A percentile compares a stretch with the other conserved stretches of the same genome.
Evolutionary conservation across 23 tunicate genomes (phyloP).

Genomic region (Trididemnum clinides): DNA sequence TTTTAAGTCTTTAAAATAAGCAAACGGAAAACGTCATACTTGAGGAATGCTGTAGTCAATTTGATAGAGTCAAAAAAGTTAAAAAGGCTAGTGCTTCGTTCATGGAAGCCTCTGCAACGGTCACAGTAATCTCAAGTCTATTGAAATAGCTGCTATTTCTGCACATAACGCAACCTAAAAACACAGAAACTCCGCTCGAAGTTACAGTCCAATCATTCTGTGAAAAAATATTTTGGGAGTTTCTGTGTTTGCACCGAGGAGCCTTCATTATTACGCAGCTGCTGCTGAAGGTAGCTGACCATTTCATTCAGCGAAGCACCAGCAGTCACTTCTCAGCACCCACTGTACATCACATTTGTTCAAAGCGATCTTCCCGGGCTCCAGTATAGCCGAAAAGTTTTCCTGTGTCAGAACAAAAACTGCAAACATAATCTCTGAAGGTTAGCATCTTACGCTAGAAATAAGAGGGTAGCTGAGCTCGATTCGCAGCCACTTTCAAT

Average conservation of each 20-base stretch:
- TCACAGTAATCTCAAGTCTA: no score
- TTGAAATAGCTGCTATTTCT: no score
- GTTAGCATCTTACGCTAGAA: slow-evolving; percentile 38
- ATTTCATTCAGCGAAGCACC: slow-evolving; percentile 42
- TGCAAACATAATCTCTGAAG: slow-evolving; percentile 43
- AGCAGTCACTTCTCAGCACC: slow-evolving; percentile 51
- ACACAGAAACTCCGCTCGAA: slow-evolving; percentile 13
- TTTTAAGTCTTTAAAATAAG: no score
- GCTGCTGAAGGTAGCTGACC: slow-evolving; percentile 61
- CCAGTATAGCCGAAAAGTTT: slow-evolving; percentile 36
- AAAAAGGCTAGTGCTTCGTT: no score
- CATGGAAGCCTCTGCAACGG: no score
- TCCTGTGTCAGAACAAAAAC: slow-evolving; percentile 33
- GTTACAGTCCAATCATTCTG: slow-evolving; percentile 23
- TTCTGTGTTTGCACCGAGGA: slow-evolving; percentile 38
- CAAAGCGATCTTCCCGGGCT: slow-evolving; percentile 41
- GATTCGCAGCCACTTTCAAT: slow-evolving; percentile 17
- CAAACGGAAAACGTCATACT: no score
- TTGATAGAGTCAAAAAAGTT: no score
- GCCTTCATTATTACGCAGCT: slow-evolving; percentile 45
- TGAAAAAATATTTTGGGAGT: no score
- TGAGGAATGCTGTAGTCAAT: no score
- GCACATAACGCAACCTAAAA: slow-evolving; percentile 5
- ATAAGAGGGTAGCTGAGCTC: slow-evolving; percentile 29
- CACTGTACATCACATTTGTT: slow-evolving; percentile 54